Evolutionary conservation across 2,888 invertebrate genomes (phyloP).

Genomic region (Branchipolynoe longqiensis): DNA sequence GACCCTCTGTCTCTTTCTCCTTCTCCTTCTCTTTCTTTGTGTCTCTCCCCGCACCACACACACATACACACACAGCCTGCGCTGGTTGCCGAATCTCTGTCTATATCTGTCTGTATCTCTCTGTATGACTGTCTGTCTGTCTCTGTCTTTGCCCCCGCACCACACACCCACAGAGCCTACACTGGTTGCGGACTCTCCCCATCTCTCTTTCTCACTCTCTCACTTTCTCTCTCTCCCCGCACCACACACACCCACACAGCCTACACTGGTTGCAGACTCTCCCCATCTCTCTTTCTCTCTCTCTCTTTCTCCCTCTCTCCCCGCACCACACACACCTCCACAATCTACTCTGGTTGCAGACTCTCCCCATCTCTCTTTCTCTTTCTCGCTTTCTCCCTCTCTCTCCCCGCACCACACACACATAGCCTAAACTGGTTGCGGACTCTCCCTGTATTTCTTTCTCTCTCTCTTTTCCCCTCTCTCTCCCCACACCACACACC

Average conservation of each 20-base stretch:
- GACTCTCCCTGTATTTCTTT: too few relatives aligned
- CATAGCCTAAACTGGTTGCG: too few relatives aligned
- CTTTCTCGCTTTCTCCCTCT: too few relatives aligned
- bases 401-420: too few relatives aligned
- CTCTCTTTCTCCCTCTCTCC: not conserved
- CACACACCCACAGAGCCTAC: not conserved
- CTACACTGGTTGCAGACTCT: not conserved
- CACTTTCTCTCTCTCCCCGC: not conserved
- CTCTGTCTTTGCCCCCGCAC: not conserved
- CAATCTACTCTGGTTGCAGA: too few relatives aligned
- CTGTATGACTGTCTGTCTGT: not conserved
- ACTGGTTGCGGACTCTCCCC: not conserved
- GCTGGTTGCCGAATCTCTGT: too few relatives aligned
- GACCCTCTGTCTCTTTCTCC: not conserved
- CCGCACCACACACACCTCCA: too few relatives aligned
- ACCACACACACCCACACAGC: not conserved
- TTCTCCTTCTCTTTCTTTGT: not conserved
- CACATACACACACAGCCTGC: too few relatives aligned
- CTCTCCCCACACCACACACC: not conserved
- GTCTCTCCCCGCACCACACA: too few relatives aligned
- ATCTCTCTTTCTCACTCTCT: not conserved
- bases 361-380: too few relatives aligned
- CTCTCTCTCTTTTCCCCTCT: not conserved
- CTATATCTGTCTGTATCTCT: not conserved
- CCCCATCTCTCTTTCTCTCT: not conserved